Evolutionary conservation across 2,888 invertebrate genomes (phyloP).

Genomic region (Eupithecia abbreviata): DNA sequence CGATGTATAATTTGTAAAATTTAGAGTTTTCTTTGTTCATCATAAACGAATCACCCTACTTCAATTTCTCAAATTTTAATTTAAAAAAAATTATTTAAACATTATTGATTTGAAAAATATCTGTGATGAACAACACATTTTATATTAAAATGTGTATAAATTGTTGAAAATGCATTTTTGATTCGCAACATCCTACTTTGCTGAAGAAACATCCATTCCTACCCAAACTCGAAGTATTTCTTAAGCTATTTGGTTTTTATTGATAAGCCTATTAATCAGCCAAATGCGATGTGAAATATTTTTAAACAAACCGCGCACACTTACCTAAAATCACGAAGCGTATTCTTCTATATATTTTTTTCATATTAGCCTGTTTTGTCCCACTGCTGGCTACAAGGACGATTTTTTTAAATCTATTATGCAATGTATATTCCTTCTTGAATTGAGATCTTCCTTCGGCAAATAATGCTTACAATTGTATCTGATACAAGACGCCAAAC

Average conservation of each 20-base stretch:
- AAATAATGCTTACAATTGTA: not conserved
- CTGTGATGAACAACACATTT: slow-evolving; percentile 78
- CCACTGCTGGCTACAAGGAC: too few relatives aligned
- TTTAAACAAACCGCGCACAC: not conserved
- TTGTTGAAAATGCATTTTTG: slow-evolving; percentile 64
- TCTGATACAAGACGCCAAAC: not conserved
- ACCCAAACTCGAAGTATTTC: slow-evolving; percentile 11
- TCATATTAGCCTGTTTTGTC: too few relatives aligned
- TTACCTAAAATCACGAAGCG: not conserved
- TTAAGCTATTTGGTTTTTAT: slow-evolving; percentile 14
- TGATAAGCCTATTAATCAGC: not conserved
- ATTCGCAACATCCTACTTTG: slow-evolving; percentile 41
- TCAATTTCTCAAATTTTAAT: not conserved
- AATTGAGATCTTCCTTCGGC: not conserved
- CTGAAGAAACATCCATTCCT: slow-evolving; percentile 15
- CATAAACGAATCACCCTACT: slow-evolving; percentile 12
- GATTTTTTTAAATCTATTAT: too few relatives aligned
- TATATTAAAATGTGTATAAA: slow-evolving; percentile 80
- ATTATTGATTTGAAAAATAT: slow-evolving; percentile 56
- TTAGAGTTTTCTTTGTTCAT: not conserved
- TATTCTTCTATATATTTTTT: not conserved
- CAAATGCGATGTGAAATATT: not conserved
- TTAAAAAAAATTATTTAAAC: too few relatives aligned
- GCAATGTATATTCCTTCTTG: not conserved
- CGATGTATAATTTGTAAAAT: not conserved